phyloP scores from a whole-genome alignment of 2,888 invertebrate genomes.

The Dichetophora obliterata region DNA sequence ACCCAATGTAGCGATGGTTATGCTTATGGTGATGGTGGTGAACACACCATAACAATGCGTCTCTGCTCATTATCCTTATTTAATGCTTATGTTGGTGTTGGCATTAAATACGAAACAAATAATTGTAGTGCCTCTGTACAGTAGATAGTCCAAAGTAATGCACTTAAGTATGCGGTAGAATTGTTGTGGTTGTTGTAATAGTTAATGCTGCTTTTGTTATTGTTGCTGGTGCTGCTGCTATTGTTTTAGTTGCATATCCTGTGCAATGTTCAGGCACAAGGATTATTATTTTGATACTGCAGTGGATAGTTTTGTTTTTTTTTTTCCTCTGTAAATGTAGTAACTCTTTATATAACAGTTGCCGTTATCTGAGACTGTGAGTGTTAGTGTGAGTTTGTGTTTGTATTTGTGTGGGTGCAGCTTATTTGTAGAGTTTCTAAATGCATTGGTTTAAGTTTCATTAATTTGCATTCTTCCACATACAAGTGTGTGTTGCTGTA shows the following conservation, averaged over 20 bases:
- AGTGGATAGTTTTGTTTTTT: neutral
- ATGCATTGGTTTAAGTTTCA: neutral
- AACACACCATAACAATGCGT: neutral
- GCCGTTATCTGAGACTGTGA: too few relatives aligned
- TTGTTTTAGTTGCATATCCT: neutral
- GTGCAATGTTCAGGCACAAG: neutral
- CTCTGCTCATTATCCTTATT: conserved; percentile 15
- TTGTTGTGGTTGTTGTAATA: neutral
- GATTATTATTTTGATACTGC: conserved; percentile 2
- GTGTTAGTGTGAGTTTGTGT: too few relatives aligned
- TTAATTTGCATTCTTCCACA: neutral
- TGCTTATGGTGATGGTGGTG: too few relatives aligned
- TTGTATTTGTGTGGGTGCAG: too few relatives aligned
- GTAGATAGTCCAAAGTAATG: neutral
- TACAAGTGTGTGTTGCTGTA: too few relatives aligned
- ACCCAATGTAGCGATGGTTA: too few relatives aligned
- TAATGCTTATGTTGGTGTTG: neutral
- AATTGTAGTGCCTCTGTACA: neutral
- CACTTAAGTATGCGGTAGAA: neutral
- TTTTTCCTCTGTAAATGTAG: too few relatives aligned
- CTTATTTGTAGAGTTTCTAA: neutral
- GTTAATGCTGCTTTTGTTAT: neutral
- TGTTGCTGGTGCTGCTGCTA: neutral
- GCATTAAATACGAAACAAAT: neutral
- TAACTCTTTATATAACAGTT: too few relatives aligned